These are phyloP conservation scores for Chaetophractus vellerosus DNA, from an alignment of 2,797 vertebrate genomes.

Conservation along the genomic window DNA sequence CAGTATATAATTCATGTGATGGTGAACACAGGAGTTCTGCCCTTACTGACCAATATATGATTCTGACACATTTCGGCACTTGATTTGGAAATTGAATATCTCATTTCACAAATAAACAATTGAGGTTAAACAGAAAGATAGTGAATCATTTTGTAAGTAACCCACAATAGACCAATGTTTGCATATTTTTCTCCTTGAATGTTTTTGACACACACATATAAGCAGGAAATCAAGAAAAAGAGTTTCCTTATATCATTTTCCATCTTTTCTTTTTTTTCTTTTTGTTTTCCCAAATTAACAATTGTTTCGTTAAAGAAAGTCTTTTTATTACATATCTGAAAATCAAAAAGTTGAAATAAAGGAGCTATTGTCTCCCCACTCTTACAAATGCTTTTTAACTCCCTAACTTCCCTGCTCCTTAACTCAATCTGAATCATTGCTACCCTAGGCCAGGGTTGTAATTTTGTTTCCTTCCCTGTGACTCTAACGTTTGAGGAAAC, in stretches of 20 bases:
- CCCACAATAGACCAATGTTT: not conserved
- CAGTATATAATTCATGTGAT: slow-evolving; percentile 70
- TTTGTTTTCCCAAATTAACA: not conserved
- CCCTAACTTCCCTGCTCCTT: not conserved
- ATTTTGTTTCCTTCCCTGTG: not conserved
- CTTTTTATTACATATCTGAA: not conserved
- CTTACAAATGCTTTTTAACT: not conserved
- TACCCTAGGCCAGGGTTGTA: not conserved
- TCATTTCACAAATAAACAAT: not conserved
- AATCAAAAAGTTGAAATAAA: not conserved
- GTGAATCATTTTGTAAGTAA: not conserved
- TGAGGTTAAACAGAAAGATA: not conserved
- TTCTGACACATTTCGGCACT: slow-evolving; percentile 12
- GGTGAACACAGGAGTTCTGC: slow-evolving; percentile 14
- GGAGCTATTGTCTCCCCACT: not conserved
- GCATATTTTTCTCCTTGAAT: not conserved
- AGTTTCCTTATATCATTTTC: not conserved
- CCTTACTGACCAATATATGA: not conserved
- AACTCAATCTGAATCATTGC: not conserved
- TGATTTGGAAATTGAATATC: slow-evolving; percentile 26
- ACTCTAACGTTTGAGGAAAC: not conserved
- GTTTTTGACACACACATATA: not conserved
- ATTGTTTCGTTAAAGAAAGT: not conserved
- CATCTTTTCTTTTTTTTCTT: not conserved
- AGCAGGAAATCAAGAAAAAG: not conserved